Evolutionary conservation across 2,888 invertebrate genomes (phyloP).

Genomic region (Chymomyza procnemis): DNA sequence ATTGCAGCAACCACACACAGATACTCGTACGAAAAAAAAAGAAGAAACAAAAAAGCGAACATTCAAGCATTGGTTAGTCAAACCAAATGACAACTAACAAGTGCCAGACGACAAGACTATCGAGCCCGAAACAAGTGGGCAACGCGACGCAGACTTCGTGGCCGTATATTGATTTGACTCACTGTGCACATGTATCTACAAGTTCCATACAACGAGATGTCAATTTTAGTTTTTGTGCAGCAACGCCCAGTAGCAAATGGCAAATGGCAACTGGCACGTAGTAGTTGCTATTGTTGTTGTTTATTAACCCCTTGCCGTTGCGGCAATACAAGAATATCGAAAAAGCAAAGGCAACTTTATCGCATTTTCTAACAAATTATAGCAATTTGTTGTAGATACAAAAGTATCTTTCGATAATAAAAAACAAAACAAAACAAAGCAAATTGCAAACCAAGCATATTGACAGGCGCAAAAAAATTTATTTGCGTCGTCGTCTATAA

Average conservation of each 20-base stretch:
- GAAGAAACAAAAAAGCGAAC: background rate
- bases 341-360: slow-evolving; percentile 14
- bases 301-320: background rate
- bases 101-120: background rate
- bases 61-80: slow-evolving; percentile 17
- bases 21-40: slow-evolving; percentile 7
- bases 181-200: slow-evolving; percentile 37
- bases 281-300: background rate
- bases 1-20: slow-evolving; percentile 12
- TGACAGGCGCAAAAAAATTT: background rate
- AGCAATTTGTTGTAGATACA: slow-evolving; percentile 39
- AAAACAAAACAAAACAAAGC: background rate
- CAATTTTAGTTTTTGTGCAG: background rate
- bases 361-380: slow-evolving; percentile 41
- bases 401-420: slow-evolving; percentile 23
- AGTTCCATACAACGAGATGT: slow-evolving; percentile 5
- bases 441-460: background rate
- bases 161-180: slow-evolving; percentile 18
- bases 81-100: slow-evolving; percentile 32
- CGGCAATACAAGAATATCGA: background rate
- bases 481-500: background rate
- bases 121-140: background rate
- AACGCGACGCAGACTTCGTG: background rate
- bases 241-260: background rate
- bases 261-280: background rate